phyloP scores from a whole-genome alignment of 1,140 invertebrate genomes.

The Drosophila sp. region DNA sequence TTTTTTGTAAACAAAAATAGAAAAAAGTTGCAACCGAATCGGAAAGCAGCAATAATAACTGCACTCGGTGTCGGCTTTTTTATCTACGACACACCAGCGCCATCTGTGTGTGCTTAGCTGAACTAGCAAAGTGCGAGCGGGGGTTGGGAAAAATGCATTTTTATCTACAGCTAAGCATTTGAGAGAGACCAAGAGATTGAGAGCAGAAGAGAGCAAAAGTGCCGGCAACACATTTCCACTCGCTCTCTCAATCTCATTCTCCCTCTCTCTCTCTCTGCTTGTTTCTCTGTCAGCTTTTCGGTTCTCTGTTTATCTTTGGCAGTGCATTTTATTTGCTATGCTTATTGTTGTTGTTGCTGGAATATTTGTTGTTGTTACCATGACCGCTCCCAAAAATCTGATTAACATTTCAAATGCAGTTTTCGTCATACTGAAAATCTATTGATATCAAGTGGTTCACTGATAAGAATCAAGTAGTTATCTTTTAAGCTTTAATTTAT shows the following conservation, averaged over 20 bases:
- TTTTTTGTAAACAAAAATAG: slow-evolving; percentile 52
- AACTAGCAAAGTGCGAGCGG: slow-evolving; percentile 38
- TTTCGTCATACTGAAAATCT: slow-evolving; percentile 20
- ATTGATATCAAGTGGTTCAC: slow-evolving; percentile 30
- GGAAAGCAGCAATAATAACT: slow-evolving; percentile 26
- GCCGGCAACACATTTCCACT: slow-evolving; percentile 35
- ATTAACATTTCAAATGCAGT: slow-evolving; percentile 58
- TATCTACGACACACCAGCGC: slow-evolving; percentile 48
- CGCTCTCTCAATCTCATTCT: slow-evolving; percentile 4
- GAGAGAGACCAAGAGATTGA: slow-evolving; percentile 15
- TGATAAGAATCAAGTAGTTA: slow-evolving; percentile 49
- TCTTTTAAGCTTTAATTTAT: no score
- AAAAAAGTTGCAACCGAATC: slow-evolving; percentile 7
- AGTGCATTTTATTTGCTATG: slow-evolving; percentile 48
- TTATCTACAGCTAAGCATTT: slow-evolving; percentile 30
- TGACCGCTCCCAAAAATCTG: slow-evolving; percentile 73
- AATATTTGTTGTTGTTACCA: slow-evolving; percentile 36
- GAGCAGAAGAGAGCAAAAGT: slow-evolving; percentile 4
- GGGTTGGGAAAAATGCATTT: slow-evolving; percentile 43
- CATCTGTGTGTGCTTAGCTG: slow-evolving; percentile 55
- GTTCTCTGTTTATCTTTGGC: slow-evolving; percentile 77
- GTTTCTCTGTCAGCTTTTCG: slow-evolving; percentile 8
- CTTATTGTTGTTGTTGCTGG: slow-evolving; percentile 1
- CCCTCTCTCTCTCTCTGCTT: slow-evolving; percentile 1
- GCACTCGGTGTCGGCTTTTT: slow-evolving; percentile 43